Evolutionary conservation across 2,113 vertebrate genomes (phyloP).

Genomic region (Dicentrarchus labrax): DNA sequence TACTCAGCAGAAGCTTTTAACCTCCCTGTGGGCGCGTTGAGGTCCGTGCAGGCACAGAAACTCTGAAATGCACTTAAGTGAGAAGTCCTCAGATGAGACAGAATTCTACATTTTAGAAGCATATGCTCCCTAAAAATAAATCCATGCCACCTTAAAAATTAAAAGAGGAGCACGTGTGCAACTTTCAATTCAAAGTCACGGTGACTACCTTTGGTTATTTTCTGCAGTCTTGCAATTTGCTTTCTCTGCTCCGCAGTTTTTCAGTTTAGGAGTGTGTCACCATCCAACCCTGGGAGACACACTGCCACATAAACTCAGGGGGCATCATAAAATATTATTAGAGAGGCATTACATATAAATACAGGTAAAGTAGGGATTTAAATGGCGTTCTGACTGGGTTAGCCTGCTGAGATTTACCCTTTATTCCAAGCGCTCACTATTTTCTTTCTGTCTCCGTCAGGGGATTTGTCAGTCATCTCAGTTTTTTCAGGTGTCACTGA

Average conservation of each 20-base stretch:
- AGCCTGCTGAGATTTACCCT: constrained; percentile 1
- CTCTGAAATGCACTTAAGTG: constrained; percentile 58
- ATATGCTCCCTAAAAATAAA: constrained; percentile 54
- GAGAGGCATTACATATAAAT: constrained; percentile 5
- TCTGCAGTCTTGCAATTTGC: neutral
- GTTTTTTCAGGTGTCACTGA: constrained; percentile 27
- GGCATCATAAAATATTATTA: neutral
- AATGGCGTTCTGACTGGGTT: neutral
- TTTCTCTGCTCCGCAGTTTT: neutral
- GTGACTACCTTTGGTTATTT: constrained; percentile 2
- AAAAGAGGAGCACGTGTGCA: constrained; percentile 2
- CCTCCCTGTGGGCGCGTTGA: constrained; percentile 25
- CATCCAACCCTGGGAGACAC: neutral
- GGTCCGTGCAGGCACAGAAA: constrained; percentile 16
- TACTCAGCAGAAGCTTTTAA: constrained; percentile 36
- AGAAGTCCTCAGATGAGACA: constrained; percentile 35
- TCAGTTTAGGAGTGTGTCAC: neutral
- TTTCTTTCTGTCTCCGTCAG: neutral
- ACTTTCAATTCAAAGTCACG: constrained; percentile 24
- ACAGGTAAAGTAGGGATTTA: neutral
- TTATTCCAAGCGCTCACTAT: neutral
- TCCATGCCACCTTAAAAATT: constrained; percentile 42
- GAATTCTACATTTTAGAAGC: constrained; percentile 29
- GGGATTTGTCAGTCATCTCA: constrained; percentile 46
- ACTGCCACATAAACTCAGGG: neutral